These are phyloP conservation scores for Bruchidius siliquastri DNA, from an alignment of 2,888 invertebrate genomes.

Conservation along the genomic window DNA sequence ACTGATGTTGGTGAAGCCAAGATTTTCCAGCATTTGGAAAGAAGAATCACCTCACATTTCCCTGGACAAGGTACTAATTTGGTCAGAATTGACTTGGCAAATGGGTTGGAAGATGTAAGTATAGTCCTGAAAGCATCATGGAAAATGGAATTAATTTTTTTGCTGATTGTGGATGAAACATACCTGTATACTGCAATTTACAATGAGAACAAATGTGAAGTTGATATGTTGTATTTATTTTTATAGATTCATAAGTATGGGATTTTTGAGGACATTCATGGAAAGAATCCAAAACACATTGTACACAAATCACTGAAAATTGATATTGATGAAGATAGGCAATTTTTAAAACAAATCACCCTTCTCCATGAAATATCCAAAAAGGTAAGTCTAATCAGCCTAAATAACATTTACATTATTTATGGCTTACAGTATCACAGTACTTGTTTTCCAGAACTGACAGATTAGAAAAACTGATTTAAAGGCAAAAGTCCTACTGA, in stretches of 20 bases:
- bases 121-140: not conserved
- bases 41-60: slow-evolving; percentile 58
- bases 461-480: no score
- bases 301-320: slow-evolving; percentile 34
- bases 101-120: slow-evolving; percentile 62
- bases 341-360: slow-evolving; percentile 60
- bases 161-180: no score
- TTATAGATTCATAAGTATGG: slow-evolving; percentile 47
- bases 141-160: not conserved
- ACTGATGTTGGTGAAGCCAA: slow-evolving; percentile 62
- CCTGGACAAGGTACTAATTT: slow-evolving; percentile 58
- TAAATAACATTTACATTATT: no score
- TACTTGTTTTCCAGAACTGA: no score
- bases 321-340: slow-evolving; percentile 55
- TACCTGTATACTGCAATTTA: no score
- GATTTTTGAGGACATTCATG: slow-evolving; percentile 37
- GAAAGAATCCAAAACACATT: slow-evolving; percentile 33
- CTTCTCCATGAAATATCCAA: slow-evolving; percentile 55
- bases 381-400: slow-evolving; percentile 40
- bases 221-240: not conserved
- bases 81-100: slow-evolving; percentile 60
- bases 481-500: no score
- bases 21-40: slow-evolving; percentile 55
- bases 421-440: no score
- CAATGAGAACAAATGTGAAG: no score